Evolutionary conservation across 2,888 invertebrate genomes (phyloP).

Genomic region (Noctua pronuba): DNA sequence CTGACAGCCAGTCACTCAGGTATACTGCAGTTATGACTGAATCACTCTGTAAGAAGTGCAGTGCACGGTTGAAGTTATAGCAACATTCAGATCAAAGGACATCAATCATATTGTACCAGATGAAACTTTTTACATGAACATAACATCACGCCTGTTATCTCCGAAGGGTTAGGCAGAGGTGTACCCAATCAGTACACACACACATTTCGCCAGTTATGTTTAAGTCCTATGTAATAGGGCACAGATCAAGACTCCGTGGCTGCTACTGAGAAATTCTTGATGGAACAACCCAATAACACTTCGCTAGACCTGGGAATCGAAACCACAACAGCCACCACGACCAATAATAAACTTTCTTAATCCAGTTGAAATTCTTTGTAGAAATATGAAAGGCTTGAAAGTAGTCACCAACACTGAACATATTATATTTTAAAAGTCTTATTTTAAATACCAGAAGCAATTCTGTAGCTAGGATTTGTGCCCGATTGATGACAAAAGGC

Average conservation of each 20-base stretch:
- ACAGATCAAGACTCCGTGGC: too few species aligned
- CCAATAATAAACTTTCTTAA: neutral
- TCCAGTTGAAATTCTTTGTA: neutral
- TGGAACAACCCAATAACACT: too few species aligned
- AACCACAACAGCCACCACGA: too few species aligned
- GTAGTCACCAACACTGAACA: neutral
- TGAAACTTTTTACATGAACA: neutral
- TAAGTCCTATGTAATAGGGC: too few species aligned
- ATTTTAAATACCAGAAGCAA: neutral
- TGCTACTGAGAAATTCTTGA: neutral
- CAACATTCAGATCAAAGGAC: neutral
- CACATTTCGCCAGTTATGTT: too few species aligned
- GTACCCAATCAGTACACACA: neutral
- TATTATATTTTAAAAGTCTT: neutral
- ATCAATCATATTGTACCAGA: neutral
- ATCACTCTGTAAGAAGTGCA: conserved; percentile 69
- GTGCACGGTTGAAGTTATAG: neutral
- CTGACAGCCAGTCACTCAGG: conserved; percentile 72
- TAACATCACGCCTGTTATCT: neutral
- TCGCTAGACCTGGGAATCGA: too few species aligned
- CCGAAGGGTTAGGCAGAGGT: neutral
- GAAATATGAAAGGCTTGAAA: neutral
- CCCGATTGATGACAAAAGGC: neutral
- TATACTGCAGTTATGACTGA: conserved; percentile 70
- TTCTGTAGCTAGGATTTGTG: neutral